phyloP scores from a whole-genome alignment of 1,140 invertebrate species.

The Popillia japonica region DNA sequence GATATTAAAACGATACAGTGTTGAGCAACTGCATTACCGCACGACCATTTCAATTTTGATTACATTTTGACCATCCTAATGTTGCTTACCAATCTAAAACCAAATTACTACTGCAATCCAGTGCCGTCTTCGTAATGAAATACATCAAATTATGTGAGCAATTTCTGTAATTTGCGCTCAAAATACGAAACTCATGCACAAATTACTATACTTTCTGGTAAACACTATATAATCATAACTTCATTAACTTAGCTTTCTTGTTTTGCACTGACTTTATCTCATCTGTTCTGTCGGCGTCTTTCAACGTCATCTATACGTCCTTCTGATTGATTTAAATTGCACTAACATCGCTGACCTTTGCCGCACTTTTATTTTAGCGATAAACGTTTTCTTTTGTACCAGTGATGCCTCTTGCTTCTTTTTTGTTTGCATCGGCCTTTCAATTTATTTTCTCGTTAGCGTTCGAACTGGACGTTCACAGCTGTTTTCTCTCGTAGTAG shows the following conservation, averaged over 20 bases:
- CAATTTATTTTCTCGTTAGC: slow-evolving; percentile 18
- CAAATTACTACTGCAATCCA: too few relatives aligned
- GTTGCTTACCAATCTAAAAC: too few relatives aligned
- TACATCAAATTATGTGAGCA: too few relatives aligned
- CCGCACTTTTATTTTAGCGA: background rate
- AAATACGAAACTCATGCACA: too few relatives aligned
- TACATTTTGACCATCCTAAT: too few relatives aligned
- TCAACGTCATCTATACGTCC: background rate
- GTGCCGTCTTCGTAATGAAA: too few relatives aligned
- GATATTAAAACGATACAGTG: too few relatives aligned
- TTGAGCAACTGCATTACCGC: too few relatives aligned
- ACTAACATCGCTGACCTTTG: background rate
- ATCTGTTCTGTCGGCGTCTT: background rate
- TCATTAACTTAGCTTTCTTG: background rate
- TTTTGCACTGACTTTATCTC: background rate
- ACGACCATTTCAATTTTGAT: too few relatives aligned
- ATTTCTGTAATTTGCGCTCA: too few relatives aligned
- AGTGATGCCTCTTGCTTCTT: slow-evolving; percentile 5
- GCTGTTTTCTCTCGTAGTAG: slow-evolving; percentile 9
- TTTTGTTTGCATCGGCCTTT: background rate
- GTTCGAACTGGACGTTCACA: background rate
- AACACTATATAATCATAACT: background rate
- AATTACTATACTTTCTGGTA: too few relatives aligned
- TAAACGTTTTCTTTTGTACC: slow-evolving; percentile 7
- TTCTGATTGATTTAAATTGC: slow-evolving; percentile 16